These are phyloP conservation scores for Bilobella aurantiaca DNA, from an alignment of 1,140 invertebrate species.

Conservation along the genomic window DNA sequence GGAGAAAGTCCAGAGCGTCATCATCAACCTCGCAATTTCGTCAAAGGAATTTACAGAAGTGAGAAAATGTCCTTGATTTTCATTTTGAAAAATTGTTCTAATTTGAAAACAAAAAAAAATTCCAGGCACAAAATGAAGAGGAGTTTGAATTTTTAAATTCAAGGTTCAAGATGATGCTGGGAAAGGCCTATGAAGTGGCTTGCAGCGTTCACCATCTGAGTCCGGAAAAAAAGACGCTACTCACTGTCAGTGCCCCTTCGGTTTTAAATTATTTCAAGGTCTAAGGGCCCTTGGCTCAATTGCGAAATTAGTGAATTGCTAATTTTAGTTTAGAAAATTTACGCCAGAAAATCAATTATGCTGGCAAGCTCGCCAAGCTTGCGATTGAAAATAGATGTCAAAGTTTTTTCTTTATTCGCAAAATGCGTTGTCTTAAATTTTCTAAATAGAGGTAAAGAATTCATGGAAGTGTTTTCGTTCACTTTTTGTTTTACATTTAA, in stretches of 20 bases:
- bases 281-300: no score
- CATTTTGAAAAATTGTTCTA: neutral
- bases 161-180: constrained; percentile 21
- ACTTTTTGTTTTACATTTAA: no score
- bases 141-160: constrained; percentile 24
- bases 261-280: neutral
- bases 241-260: constrained; percentile 3
- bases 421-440: no score
- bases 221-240: constrained; percentile 4
- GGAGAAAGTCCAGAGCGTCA: constrained; percentile 15
- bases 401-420: no score
- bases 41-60: constrained; percentile 30
- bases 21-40: constrained; percentile 27
- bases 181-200: constrained; percentile 23
- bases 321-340: no score
- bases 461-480: no score
- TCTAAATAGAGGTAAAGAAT: no score
- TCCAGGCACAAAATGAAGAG: constrained; percentile 18
- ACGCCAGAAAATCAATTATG: no score
- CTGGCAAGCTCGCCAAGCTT: no score
- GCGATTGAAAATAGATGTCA: no score
- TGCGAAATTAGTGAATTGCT: no score
- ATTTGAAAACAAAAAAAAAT: neutral
- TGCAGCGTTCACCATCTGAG: constrained; percentile 23
- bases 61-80: neutral